These are phyloP conservation scores for Sciurus vulgaris DNA, from an alignment of 2,797 vertebrate genomes.

Conservation along the genomic window DNA sequence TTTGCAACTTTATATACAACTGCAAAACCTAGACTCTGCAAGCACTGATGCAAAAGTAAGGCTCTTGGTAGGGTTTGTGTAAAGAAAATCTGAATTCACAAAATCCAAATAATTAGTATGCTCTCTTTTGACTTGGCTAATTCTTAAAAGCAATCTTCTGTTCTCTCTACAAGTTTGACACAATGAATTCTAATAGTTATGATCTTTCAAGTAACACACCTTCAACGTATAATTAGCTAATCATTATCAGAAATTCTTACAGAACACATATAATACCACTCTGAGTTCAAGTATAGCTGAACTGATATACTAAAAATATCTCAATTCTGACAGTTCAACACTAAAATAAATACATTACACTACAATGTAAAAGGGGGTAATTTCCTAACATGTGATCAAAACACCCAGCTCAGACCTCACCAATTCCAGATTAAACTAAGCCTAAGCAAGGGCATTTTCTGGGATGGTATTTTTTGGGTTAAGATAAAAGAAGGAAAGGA, in stretches of 20 bases:
- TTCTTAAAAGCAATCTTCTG: constrained; percentile 56
- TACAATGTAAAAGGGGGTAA: constrained; percentile 7
- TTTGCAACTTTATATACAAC: not conserved
- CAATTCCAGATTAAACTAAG: constrained; percentile 8
- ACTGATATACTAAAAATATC: constrained; percentile 33
- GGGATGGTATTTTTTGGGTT: not conserved
- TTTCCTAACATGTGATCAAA: constrained; percentile 14
- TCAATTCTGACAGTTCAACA: constrained; percentile 8
- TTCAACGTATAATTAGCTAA: not conserved
- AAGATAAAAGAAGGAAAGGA: not conserved
- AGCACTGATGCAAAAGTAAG: not conserved
- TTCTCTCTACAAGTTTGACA: constrained; percentile 30
- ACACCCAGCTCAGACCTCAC: not conserved
- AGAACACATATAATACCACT: not conserved
- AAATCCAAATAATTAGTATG: not conserved
- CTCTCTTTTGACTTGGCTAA: not conserved
- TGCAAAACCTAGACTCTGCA: not conserved
- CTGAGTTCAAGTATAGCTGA: constrained; percentile 55
- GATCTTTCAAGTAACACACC: not conserved
- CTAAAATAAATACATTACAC: constrained; percentile 46
- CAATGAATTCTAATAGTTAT: constrained; percentile 33
- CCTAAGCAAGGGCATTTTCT: not conserved
- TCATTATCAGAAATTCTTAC: constrained; percentile 19
- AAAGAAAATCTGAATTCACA: not conserved
- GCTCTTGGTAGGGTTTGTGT: not conserved